Evolutionary conservation across 2,888 invertebrate genomes (phyloP).

Genomic region (Tridacna crocea): DNA sequence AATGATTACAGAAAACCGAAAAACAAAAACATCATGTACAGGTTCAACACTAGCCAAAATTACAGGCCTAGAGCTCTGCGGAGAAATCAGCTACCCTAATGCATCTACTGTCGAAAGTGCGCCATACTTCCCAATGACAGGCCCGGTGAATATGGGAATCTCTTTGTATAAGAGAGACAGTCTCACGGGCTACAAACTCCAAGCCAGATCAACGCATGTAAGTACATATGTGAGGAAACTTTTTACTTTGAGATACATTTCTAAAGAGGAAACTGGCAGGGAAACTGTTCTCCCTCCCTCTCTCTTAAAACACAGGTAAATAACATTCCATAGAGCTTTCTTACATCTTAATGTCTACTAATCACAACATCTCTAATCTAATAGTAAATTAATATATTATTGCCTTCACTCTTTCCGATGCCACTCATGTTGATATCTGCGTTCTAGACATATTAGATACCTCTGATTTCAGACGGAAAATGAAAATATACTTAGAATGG

Average conservation of each 20-base stretch:
- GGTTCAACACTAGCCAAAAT: conserved; percentile 87
- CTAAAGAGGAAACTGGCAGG: too few relatives aligned
- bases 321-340: too few relatives aligned
- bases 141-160: conserved; percentile 72
- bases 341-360: too few relatives aligned
- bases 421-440: too few relatives aligned
- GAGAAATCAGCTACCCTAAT: conserved; percentile 88
- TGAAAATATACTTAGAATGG: conserved; percentile 60
- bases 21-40: conserved; percentile 85
- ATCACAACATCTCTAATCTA: too few relatives aligned
- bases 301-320: too few relatives aligned
- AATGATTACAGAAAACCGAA: conserved; percentile 88
- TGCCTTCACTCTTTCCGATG: too few relatives aligned
- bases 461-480: conserved; percentile 58
- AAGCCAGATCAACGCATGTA: conserved; percentile 72
- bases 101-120: conserved; percentile 87
- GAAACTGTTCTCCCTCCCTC: too few relatives aligned
- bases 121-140: conserved; percentile 81
- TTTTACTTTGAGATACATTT: too few relatives aligned
- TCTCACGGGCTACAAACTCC: conserved; percentile 76
- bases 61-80: conserved; percentile 93
- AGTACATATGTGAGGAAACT: not conserved
- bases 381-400: too few relatives aligned
- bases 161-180: conserved; percentile 79
- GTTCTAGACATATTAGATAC: too few relatives aligned